phyloP scores from a whole-genome alignment of 1,140 invertebrate genomes.

The Ceratina australensis region DNA sequence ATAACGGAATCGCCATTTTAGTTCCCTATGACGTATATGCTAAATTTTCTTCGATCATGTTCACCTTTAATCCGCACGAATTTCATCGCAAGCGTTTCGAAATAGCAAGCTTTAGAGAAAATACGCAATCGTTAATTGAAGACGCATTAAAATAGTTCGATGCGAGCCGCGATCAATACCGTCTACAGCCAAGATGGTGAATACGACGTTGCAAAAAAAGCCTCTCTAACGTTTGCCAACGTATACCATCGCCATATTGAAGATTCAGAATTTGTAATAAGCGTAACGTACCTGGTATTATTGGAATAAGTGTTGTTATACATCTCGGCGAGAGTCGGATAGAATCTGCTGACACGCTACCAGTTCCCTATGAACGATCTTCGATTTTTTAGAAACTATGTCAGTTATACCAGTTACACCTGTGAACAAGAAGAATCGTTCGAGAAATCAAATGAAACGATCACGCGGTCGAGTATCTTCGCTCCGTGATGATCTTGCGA shows the following conservation, averaged over 20 bases:
- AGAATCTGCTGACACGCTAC: conserved; percentile 18
- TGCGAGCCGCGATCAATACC: conserved; percentile 3
- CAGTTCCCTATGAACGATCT: conserved; percentile 47
- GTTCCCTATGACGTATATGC: background rate
- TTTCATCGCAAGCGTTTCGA: background rate
- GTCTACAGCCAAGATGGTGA: conserved; percentile 51
- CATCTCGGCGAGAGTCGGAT: conserved; percentile 63
- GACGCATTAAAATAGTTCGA: background rate
- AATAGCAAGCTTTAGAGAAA: background rate
- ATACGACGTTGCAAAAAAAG: conserved; percentile 11
- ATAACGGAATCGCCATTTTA: background rate
- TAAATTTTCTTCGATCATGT: conserved; percentile 1
- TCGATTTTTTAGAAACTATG: conserved; percentile 58
- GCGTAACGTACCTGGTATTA: conserved; percentile 73
- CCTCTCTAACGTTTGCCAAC: conserved; percentile 2
- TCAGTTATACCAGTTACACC: conserved; percentile 47
- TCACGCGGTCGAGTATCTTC: too few species aligned
- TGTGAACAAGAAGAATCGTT: conserved; percentile 10
- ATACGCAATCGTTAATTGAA: background rate
- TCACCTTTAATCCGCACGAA: background rate
- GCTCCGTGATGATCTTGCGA: background rate
- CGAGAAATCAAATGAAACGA: background rate
- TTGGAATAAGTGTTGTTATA: conserved; percentile 75
- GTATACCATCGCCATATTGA: background rate
- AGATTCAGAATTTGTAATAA: background rate